Base-by-base conservation (phyloP, 92 coral and sea anemone genomes). In the Bergia sp. region DNA sequence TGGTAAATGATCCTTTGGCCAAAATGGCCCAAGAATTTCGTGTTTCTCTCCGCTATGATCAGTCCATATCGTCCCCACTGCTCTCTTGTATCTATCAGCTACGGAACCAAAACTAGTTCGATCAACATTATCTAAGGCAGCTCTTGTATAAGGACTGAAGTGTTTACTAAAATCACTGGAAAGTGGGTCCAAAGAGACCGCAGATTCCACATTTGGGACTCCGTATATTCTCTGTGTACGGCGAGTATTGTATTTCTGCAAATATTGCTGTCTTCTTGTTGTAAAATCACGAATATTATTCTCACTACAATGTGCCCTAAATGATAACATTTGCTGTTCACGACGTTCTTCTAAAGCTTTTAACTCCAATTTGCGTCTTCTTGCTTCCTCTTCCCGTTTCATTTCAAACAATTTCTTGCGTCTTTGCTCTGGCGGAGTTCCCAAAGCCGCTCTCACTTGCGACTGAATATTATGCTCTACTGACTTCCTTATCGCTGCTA, bases 1-100 rank as follows among this genome's bases (percentile, higher is more conserved):
- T 39, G 99, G 99, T 71, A 94, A 82, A 74, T 96, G 98, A 40
- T 95, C 99, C 11, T 93, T 92, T 0, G 99, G 99, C 95, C 98
- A 97, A 85, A 82, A 97, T 4, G 99, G 99, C 38, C 99, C 99
- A 0, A 90, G 90, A 36, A 93, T 65, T 16, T 93, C 95, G 47
- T 93, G 96, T 40, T 84, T 81, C 2, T 83, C 71, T 45, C 98
- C 98, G 73, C 88, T 92, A 37, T 90, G 86, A 73, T 93, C 98
- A 1, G 86, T 41, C 98, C 98, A 95, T 18, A 85, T 69, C 12
- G 85, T 72, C 2, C 93, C 96, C 1, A 91, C 88, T 5, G 95
- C 92, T 47, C 94, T 89, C 86, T 92, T 89, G 74, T 88, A 95
- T 13, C 91, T 82, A 81, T 76, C 73, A 44, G 88, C 85, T 7